Base-by-base conservation (phyloP, 2,888 invertebrate genomes). In the Resseliella maxima region DNA sequence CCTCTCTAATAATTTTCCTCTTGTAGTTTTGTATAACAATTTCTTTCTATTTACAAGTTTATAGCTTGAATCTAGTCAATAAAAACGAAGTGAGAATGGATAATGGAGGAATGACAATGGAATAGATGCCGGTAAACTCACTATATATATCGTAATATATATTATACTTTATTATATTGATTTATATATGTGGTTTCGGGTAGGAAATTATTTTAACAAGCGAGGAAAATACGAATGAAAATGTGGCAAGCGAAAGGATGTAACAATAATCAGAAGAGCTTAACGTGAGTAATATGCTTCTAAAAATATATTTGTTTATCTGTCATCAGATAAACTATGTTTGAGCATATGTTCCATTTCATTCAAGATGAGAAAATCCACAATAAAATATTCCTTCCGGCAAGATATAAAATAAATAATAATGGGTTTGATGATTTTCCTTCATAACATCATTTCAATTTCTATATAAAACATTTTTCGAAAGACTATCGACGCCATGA, bases 231-330 rank as follows among this genome's bases (percentile, higher is more conserved):
- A 35, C 31, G 31, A 72, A 59, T 10, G 24, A 59, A 59, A 59
- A 27, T 5, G 27, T n/a, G 59, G 27, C 59, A 27, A 59, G 15
- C 31, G 31, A 72, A 31, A 72, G 2, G 31, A 72, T 31, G 31
- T 15, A 72, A 35, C 72, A 35, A 72, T 15, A 72, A 15, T 35
- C 31, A 72, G 72, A 31, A 72, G 31, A 31, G 72, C 72, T 27
- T 27, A 15, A 10, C 72, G 72, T 72, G 72, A 72, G 72, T 31
- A 31, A 35, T 35, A 72, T 72, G 31, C 31, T 72, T 72, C 72
- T 72, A 72, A 72, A 72, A 72, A 72, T 72, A 72, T 72, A 72
- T 35, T 31, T 72, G 41, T 41, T n/a, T n/a, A n/a, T n/a, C n/a
- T n/a, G n/a, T n/a, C n/a, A n/a, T n/a, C 24, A 5, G 59, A 24